These are phyloP conservation scores for Sebastiscus albofasciatus DNA, from an alignment of 2,797 vertebrate genomes.

Conservation along the genomic window DNA sequence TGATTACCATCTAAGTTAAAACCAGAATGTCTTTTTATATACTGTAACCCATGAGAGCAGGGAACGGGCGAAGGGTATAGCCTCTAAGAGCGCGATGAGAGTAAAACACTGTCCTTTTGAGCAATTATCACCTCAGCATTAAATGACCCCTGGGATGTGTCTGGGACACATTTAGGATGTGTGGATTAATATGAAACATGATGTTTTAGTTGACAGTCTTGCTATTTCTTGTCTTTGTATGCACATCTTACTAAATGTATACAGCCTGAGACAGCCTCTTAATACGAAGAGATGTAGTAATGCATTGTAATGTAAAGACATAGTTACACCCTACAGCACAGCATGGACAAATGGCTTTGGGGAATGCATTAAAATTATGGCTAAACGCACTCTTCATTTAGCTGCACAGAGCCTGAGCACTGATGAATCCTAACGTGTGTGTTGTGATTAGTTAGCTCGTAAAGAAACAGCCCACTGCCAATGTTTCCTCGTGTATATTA, in stretches of 20 bases:
- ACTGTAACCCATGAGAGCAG: neutral
- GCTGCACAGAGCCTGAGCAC: neutral
- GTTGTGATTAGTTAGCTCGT: neutral
- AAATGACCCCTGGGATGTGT: neutral
- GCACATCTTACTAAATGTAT: neutral
- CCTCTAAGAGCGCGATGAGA: neutral
- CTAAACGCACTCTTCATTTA: neutral
- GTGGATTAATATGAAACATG: neutral
- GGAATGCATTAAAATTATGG: constrained; percentile 20
- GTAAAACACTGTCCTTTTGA: constrained; percentile 16
- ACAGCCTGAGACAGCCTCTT: neutral
- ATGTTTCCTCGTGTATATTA: neutral
- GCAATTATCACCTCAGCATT: neutral
- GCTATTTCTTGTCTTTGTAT: neutral
- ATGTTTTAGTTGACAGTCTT: neutral
- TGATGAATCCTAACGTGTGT: neutral
- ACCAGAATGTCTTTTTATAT: neutral
- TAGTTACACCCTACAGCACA: constrained; percentile 30
- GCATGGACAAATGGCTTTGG: neutral
- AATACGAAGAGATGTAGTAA: constrained; percentile 8
- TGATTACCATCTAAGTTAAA: neutral
- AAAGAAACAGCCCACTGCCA: neutral
- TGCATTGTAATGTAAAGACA: constrained; percentile 3
- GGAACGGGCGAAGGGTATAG: neutral
- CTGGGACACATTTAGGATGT: constrained; percentile 4